Base-by-base conservation (phyloP, 1,140 invertebrate genomes). In the Carposina sasakii region DNA sequence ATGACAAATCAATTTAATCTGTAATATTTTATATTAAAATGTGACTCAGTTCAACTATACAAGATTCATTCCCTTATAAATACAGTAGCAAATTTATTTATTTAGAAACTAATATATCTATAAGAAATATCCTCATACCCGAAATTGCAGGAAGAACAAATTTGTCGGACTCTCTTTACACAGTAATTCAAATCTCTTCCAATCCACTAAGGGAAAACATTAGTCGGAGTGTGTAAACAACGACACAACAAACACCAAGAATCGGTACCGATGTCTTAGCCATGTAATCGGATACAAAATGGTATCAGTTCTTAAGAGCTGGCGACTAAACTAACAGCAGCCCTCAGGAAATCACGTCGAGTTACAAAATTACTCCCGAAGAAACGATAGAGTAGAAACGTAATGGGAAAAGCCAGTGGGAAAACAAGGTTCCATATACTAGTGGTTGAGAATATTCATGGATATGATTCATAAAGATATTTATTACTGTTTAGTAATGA, bases 251-350 rank as follows among this genome's bases (percentile, higher is more conserved):
- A 8, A n/a, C n/a, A n/a, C n/a, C n/a, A n/a, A n/a, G n/a, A n/a
- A n/a, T n/a, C n/a, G n/a, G n/a, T n/a, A n/a, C 26, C 31, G 22
- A 22, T 31, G 60, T 63, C 60, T 70, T 72, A 57, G 48, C 47
- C 52, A 57, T 71, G 71, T 76, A 77, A 77, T 77, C 71, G 63
- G 74, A 77, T 74, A 72, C 67, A 66, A 74, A 60, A 76, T 67
- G 59, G 57, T 60, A 52, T 47, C 64, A 57, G 62, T 46, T 61
- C 63, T 67, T 57, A 60, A 63, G 63, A 70, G 52, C 49, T 63
- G 34, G 43, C 48, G 54, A 48, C 70, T 57, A 52, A 47, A 55
- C 54, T 46, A 55, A 57, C 57, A 63, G 51, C 45, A 64, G 57
- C 60, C 54, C 42, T 57, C 52, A 62, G 55, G 60, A 69, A 68